Base-by-base conservation (phyloP, 2,797 vertebrate species). In the Euthynnus affinis region DNA sequence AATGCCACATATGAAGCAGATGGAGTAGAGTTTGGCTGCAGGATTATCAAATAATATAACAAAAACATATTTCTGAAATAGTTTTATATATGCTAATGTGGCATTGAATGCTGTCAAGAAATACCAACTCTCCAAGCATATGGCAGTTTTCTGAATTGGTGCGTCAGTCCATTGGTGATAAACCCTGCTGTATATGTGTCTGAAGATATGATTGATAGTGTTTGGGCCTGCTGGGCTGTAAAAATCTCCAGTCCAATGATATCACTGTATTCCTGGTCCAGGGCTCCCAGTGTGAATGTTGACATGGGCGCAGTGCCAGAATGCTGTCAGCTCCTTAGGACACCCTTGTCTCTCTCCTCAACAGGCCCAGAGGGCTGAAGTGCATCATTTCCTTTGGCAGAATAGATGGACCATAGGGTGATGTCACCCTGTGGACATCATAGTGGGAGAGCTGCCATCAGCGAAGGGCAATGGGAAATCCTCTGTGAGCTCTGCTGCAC, bases 241-340 rank as follows among this genome's bases (percentile, higher is more conserved):
- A 92, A 90, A 87, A 61, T 78, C 86, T 87, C 70, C 81, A 65
- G 81, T 85, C 83, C 81, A 81, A 63, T 93, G 91, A 93, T 88
- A 93, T 93, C 89, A 89, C 79, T 81, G 61, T 78, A 82, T 89
- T 86, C 76, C 67, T 2, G 71, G 20, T 64, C 82, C 40, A 53
- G 53, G 76, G 55, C 71, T 87, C 70, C 71, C 68, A 67, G 82
- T 88, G 75, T 88, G 80, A 83, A 83, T 88, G 90, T 92, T 94
- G 90, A 92, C 74, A 63, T 48, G 53, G 93, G 94, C 90, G 20
- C 13, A 25, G 37, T 57, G 93, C 94, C 93, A 95, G 88, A 87
- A 74, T 42, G 29, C 84, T 89, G 88, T 91, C 76, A 52, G 64
- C 78, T 86, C 67, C 78, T 83, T 48, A 58, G 82, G 88, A 86